phyloP scores from a whole-genome alignment of 1,140 invertebrate genomes.

The Megathymus violae region DNA sequence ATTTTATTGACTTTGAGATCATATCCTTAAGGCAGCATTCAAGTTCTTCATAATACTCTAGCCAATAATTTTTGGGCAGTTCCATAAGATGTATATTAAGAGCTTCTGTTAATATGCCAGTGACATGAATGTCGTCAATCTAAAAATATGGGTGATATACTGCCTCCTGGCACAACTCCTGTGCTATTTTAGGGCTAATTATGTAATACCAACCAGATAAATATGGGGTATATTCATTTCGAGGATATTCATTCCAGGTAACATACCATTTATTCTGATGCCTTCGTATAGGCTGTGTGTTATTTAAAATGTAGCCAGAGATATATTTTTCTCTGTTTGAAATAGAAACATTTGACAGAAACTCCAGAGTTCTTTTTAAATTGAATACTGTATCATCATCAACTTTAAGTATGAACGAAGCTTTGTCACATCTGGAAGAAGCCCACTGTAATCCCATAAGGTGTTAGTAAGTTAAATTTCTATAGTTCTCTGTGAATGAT shows the following conservation, averaged over 20 bases:
- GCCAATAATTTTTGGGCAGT: slow-evolving; percentile 85
- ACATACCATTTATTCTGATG: slow-evolving; percentile 92
- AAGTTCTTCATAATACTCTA: slow-evolving; percentile 88
- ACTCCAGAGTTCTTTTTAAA: slow-evolving; percentile 86
- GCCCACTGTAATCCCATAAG: slow-evolving; percentile 94
- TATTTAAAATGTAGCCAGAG: slow-evolving; percentile 88
- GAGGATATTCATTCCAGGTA: slow-evolving; percentile 86
- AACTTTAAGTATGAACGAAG: slow-evolving; percentile 91
- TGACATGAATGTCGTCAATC: slow-evolving; percentile 94
- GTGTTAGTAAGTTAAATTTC: slow-evolving; percentile 94
- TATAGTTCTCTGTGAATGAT: slow-evolving; percentile 91
- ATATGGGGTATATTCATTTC: slow-evolving; percentile 88
- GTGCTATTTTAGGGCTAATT: slow-evolving; percentile 85
- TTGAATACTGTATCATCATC: slow-evolving; percentile 95
- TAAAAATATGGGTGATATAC: slow-evolving; percentile 87
- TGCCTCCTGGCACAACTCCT: slow-evolving; percentile 81
- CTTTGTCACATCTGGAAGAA: slow-evolving; percentile 85
- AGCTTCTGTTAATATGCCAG: slow-evolving; percentile 88
- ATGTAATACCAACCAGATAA: slow-evolving; percentile 94
- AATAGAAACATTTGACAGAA: slow-evolving; percentile 57
- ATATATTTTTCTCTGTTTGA: slow-evolving; percentile 77
- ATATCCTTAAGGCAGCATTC: slow-evolving; percentile 89
- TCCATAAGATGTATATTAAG: slow-evolving; percentile 85
- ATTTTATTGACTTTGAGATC: slow-evolving; percentile 82
- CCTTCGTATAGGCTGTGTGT: slow-evolving; percentile 87